Evolutionary conservation across 1,140 invertebrate species (phyloP).

Genomic region (Stratiolaelaps scimitus): DNA sequence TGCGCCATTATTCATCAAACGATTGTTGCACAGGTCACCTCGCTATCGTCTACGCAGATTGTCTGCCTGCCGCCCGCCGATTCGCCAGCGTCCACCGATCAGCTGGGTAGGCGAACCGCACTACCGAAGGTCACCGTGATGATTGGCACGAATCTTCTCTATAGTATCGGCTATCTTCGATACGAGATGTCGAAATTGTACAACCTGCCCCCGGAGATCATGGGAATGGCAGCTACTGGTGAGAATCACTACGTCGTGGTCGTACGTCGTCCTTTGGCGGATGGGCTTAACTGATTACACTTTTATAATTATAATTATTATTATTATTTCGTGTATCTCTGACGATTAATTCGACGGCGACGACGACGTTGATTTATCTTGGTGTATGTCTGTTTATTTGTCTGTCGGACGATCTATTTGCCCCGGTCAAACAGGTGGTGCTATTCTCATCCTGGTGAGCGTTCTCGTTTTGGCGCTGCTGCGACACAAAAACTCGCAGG

Average conservation of each 20-base stretch:
- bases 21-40: constrained; percentile 50
- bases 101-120: constrained; percentile 57
- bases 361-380: too few relatives aligned
- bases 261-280: background rate
- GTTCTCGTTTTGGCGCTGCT: constrained; percentile 74
- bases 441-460: constrained; percentile 67
- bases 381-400: too few relatives aligned
- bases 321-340: too few relatives aligned
- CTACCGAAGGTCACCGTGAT: constrained; percentile 71
- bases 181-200: constrained; percentile 76
- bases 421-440: constrained; percentile 48
- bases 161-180: constrained; percentile 66
- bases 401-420: too few relatives aligned
- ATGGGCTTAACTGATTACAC: too few relatives aligned
- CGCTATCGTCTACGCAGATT: constrained; percentile 69
- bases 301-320: too few relatives aligned
- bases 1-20: too few relatives aligned
- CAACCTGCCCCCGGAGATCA: constrained; percentile 51
- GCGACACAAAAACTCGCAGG: constrained; percentile 78
- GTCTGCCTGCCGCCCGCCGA: constrained; percentile 74
- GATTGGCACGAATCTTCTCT: constrained; percentile 66
- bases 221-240: constrained; percentile 17
- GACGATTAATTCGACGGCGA: too few relatives aligned
- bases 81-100: constrained; percentile 72
- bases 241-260: background rate